Evolutionary conservation across 2,797 vertebrate genomes (phyloP).

Genomic region (Sebastes baramenuke): DNA sequence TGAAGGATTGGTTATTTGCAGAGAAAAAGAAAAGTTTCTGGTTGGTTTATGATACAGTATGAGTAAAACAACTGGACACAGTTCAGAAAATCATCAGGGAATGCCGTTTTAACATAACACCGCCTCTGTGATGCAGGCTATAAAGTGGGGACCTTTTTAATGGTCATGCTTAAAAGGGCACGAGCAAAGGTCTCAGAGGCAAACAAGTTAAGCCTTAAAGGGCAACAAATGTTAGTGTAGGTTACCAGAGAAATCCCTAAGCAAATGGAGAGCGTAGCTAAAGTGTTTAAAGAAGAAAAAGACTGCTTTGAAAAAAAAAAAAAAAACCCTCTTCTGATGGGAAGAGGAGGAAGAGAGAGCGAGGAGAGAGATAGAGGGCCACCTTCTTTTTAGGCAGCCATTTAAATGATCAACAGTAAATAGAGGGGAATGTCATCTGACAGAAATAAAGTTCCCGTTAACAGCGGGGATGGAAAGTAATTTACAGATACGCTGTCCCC

Average conservation of each 20-base stretch:
- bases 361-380: slow-evolving; percentile 50
- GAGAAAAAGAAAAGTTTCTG: slow-evolving; percentile 78
- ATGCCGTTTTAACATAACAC: slow-evolving; percentile 72
- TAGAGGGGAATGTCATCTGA: slow-evolving; percentile 97
- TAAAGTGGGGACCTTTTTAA: slow-evolving; percentile 51
- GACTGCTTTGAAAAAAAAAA: slow-evolving; percentile 52
- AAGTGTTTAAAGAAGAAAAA: slow-evolving; percentile 71
- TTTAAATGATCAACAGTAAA: slow-evolving; percentile 97
- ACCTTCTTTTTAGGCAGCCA: slow-evolving; percentile 85
- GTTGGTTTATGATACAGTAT: slow-evolving; percentile 46
- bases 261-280: slow-evolving; percentile 59
- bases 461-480: slow-evolving; percentile 99
- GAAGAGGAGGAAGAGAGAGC: slow-evolving; percentile 60
- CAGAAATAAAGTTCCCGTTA: slow-evolving; percentile 99
- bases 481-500: slow-evolving; percentile 99
- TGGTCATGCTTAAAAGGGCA: slow-evolving; percentile 47
- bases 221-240: slow-evolving; percentile 53
- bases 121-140: slow-evolving; percentile 80
- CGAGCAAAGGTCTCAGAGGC: slow-evolving; percentile 42
- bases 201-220: slow-evolving; percentile 66
- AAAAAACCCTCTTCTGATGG: slow-evolving; percentile 39
- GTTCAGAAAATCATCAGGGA: slow-evolving; percentile 84
- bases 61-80: slow-evolving; percentile 60
- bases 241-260: slow-evolving; percentile 56
- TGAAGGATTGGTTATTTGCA: slow-evolving; percentile 66